Base-by-base conservation (phyloP, 2,888 invertebrate species). In the Athripsodes cinereus region DNA sequence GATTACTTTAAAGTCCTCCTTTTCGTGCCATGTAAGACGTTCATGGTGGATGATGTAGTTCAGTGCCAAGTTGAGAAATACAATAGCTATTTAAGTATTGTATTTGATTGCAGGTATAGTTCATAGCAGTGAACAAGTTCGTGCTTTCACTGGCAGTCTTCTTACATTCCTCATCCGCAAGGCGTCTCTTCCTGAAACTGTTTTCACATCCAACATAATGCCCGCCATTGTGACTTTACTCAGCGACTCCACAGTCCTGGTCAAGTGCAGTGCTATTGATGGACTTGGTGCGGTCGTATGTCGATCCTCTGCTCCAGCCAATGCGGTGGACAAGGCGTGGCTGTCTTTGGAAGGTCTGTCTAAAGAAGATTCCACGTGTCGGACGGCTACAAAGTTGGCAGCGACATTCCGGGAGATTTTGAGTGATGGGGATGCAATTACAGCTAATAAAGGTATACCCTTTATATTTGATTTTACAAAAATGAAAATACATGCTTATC, bases 151-250 rank as follows among this genome's bases (percentile, higher is more conserved):
- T 1, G 84, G 84, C 10, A 72, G 75, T 44, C 69, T 87, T 54
- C 82, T 87, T 70, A 72, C 71, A 48, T 70, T 83, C 55, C 74
- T 85, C 16, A 78, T 79, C 31, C 49, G 58, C 47, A 31, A 61
- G 18, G 61, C 61, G 1, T 47, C 55, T 13, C 18, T 61, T 10
- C 50, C 58, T 20, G 61, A 63, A 10, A 40, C 44, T 22, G 48
- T 60, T 5, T 51, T 63, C 47, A 59, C 56, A 22, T 71, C 80
- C 2, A 78, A 83, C 68, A 77, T 87, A 46, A 78, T 83, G 20
- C 86, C 86, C n/a, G 87, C 86, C 21, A 77, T 87, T 20, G 81
- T 87, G 47, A 87, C 87, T 0, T 72, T 88, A 40, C 85, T 86
- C 35, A 84, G 79, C 67, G 87, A 88, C 70, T 75, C 80, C 59